These are phyloP conservation scores for Burhinus oedicnemus DNA, from an alignment of 2,113 vertebrate genomes.

Conservation along the genomic window DNA sequence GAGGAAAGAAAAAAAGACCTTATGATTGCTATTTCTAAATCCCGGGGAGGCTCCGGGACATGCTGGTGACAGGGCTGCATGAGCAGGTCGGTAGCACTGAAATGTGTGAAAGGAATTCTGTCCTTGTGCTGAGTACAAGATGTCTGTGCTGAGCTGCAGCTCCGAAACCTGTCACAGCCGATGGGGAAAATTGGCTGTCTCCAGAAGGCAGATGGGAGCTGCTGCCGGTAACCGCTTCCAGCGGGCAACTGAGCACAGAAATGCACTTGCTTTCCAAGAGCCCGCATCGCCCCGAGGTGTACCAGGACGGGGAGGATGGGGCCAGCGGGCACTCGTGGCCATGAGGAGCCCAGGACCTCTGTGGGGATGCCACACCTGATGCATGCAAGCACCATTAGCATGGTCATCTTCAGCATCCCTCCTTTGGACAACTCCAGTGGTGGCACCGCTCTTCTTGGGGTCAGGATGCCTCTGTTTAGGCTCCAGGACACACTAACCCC, in stretches of 20 bases:
- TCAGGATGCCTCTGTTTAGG: not conserved
- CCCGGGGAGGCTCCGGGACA: not conserved
- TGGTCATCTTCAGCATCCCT: not conserved
- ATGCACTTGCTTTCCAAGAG: accelerated
- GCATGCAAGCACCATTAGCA: not conserved
- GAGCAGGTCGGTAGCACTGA: not conserved
- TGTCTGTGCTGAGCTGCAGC: not conserved
- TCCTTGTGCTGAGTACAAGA: not conserved
- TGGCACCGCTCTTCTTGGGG: not conserved
- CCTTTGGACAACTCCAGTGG: not conserved
- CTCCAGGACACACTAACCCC: too few relatives aligned
- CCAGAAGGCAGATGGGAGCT: not conserved
- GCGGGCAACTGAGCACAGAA: accelerated
- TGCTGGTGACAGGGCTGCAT: not conserved
- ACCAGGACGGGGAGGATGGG: not conserved
- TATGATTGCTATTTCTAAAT: not conserved
- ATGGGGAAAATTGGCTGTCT: not conserved
- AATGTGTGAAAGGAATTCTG: not conserved
- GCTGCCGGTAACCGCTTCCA: not conserved
- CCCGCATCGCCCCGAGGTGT: accelerated
- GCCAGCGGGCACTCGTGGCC: accelerated
- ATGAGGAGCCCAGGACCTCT: not conserved
- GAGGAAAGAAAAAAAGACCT: not conserved
- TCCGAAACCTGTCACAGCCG: not conserved
- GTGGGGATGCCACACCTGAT: too few relatives aligned